Conservation (phyloP, 2,113 vertebrate species). For the Hirundichthys speculiger region DNA sequence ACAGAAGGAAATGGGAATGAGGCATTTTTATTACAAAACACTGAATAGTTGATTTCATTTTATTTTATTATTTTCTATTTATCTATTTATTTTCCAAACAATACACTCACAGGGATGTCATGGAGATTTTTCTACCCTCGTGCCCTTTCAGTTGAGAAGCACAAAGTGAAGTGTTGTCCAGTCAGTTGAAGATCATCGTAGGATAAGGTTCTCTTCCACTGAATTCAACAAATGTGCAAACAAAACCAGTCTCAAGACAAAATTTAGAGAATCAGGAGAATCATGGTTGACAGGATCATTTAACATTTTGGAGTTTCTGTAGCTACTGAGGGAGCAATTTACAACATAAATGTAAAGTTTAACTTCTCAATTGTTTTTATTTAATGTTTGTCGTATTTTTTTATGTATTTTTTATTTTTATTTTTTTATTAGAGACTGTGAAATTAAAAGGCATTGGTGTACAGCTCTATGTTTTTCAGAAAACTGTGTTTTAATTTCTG, state of each 20-base stretch:
- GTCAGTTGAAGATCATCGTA: constrained; percentile 50
- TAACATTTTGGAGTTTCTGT: constrained; percentile 17
- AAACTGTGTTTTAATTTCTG: constrained; percentile 7
- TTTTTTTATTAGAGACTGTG: too few relatives aligned
- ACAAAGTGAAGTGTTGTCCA: constrained; percentile 53
- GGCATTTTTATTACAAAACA: constrained; percentile 76
- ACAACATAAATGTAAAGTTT: too few relatives aligned
- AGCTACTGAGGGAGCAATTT: too few relatives aligned
- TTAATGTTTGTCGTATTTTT: too few relatives aligned
- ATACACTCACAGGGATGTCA: constrained; percentile 72
- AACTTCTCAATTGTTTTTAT: too few relatives aligned
- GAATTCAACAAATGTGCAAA: constrained; percentile 32
- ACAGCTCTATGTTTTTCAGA: too few relatives aligned
- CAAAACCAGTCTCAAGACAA: constrained; percentile 29
- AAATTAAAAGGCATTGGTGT: too few relatives aligned
- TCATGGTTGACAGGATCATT: constrained; percentile 23
- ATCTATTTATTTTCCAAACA: constrained; percentile 69
- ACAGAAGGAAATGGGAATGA: constrained; percentile 45
- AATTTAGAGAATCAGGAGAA: constrained; percentile 22
- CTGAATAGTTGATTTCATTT: too few relatives aligned
- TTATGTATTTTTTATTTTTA: too few relatives aligned
- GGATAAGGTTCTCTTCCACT: constrained; percentile 49
- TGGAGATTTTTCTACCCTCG: constrained; percentile 45
- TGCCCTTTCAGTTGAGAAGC: constrained; percentile 47
- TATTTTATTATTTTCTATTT: too few relatives aligned